phyloP scores from a whole-genome alignment of 1,140 invertebrate species.

The Delia radicum region DNA sequence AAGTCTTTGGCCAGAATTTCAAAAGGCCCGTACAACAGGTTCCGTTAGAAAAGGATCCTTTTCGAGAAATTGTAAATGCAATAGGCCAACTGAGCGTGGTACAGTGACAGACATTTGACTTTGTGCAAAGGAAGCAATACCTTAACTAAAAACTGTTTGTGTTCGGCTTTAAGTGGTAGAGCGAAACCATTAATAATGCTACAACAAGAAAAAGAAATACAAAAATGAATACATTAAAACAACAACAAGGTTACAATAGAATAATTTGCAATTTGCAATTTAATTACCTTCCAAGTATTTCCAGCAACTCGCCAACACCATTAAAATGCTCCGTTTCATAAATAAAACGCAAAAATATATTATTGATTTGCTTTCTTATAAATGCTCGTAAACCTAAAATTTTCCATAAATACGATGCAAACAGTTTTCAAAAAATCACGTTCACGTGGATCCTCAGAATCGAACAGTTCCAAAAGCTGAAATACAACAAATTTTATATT shows the following conservation, averaged over 20 bases:
- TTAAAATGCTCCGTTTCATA: constrained; percentile 99
- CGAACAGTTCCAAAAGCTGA: constrained; percentile 96
- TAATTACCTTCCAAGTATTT: constrained; percentile 91
- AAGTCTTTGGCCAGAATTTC: constrained; percentile 99
- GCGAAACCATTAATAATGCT: constrained; percentile 99
- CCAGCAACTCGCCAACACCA: constrained; percentile 96
- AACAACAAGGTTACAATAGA: too few relatives aligned
- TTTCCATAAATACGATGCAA: constrained; percentile 99
- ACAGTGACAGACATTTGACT: constrained; percentile 89
- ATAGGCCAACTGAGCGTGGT: constrained; percentile 97
- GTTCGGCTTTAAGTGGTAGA: constrained; percentile 93
- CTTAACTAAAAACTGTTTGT: constrained; percentile 97
- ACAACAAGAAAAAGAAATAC: constrained; percentile 42
- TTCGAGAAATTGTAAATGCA: constrained; percentile 99
- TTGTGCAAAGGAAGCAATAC: constrained; percentile 98
- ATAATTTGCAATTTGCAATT: too few relatives aligned
- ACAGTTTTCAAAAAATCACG: constrained; percentile 99
- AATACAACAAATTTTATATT: background rate
- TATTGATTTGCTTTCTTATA: constrained; percentile 99
- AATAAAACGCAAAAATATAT: constrained; percentile 97
- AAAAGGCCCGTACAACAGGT: constrained; percentile 91
- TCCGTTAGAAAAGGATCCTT: constrained; percentile 97
- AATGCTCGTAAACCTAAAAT: constrained; percentile 97
- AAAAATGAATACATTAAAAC: background rate
- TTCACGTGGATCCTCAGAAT: constrained; percentile 98